Evolutionary conservation across 2,113 vertebrate species (phyloP).

Genomic region (Sinocyclocheilus anshuiensis): DNA sequence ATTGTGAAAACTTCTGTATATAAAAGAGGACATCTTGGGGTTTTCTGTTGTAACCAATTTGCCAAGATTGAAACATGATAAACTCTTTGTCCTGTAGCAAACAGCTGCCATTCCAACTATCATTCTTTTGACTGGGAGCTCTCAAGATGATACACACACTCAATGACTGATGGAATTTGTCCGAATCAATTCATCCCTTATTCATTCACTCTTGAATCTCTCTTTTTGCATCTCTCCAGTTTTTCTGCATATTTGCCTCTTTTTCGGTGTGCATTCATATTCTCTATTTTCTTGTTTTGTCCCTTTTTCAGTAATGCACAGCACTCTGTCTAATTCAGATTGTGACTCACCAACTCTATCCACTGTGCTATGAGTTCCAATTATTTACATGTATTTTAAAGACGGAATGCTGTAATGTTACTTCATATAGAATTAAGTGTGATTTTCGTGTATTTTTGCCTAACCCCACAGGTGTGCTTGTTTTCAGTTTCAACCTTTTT

Average conservation of each 20-base stretch:
- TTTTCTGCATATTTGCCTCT: neutral
- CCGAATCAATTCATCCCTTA: neutral
- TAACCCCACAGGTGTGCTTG: neutral
- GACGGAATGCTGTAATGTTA: neutral
- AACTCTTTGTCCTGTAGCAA: neutral
- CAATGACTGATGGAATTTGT: neutral
- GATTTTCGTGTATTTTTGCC: neutral
- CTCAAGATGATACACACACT: constrained; percentile 1
- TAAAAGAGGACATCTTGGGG: constrained; percentile 4
- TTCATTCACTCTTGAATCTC: neutral
- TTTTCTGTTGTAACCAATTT: constrained; percentile 3
- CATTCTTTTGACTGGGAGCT: neutral
- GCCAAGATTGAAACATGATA: neutral
- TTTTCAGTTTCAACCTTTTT: neutral
- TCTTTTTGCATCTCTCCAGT: neutral
- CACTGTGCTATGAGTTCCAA: neutral
- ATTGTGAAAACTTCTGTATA: neutral
- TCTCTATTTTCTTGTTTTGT: neutral
- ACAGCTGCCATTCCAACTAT: neutral
- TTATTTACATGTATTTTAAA: neutral
- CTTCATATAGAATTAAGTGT: neutral
- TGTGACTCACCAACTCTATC: neutral
- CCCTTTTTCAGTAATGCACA: neutral
- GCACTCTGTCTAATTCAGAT: neutral
- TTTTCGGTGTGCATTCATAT: neutral